phyloP scores from a whole-genome alignment of 30 jellyfish, hydroid and myxozoan species.

The Aurelia aurita complex sp. Pacific region DNA sequence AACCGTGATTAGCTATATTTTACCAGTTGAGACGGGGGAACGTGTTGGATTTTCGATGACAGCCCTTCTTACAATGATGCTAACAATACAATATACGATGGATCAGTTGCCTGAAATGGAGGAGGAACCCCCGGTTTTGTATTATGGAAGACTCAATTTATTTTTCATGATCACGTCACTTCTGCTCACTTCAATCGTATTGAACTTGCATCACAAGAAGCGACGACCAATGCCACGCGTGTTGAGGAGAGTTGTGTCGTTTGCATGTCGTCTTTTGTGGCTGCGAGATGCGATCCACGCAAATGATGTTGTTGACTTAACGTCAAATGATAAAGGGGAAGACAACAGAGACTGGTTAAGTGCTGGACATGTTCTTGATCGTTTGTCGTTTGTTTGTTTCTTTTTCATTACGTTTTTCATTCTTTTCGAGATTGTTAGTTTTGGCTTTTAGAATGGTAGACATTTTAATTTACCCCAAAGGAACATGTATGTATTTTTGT shows the following conservation, averaged over 20 bases:
- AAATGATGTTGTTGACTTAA: neutral
- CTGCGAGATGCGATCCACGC: neutral
- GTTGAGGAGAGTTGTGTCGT: neutral
- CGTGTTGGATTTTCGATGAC: conserved; percentile 46
- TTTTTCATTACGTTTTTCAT: neutral
- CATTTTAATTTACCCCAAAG: too few relatives aligned
- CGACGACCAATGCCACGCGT: conserved; percentile 32
- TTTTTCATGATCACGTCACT: conserved; percentile 31
- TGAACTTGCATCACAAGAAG: conserved; percentile 15
- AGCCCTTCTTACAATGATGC: conserved; percentile 33
- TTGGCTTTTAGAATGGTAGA: too few relatives aligned
- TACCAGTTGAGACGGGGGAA: conserved; percentile 48
- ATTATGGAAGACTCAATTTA: neutral
- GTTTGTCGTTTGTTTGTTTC: neutral
- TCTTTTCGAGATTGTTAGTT: too few relatives aligned
- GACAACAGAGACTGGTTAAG: conserved; percentile 7
- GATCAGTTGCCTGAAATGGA: conserved; percentile 42
- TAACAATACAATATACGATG: conserved; percentile 22
- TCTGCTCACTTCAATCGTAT: conserved; percentile 3
- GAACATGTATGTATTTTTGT: too few relatives aligned
- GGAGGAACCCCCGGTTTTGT: conserved; percentile 12
- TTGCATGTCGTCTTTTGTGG: conserved; percentile 8
- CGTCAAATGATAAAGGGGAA: neutral
- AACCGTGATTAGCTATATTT: conserved; percentile 3
- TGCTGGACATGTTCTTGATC: conserved; percentile 3